Evolutionary conservation across 2,888 invertebrate species (phyloP), one percentile per base, ranked within the genome.

Genomic region (Alitta virens): DNA sequence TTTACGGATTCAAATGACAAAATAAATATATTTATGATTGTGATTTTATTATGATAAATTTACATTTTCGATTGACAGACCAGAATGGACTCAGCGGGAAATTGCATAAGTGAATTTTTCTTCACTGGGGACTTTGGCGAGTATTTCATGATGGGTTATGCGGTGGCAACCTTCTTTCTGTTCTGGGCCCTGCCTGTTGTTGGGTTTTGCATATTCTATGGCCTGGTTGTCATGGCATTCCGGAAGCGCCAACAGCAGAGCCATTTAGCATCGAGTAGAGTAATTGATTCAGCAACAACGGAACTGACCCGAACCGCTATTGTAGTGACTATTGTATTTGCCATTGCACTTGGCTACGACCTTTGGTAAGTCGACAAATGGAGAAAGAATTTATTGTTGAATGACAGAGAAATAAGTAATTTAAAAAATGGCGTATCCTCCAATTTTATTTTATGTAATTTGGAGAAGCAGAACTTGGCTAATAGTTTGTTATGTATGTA

Each of bases 301-400:
- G 59, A 60, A 25, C 59, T 67, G 16, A 67, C 67, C 24, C 66
- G 63, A 55, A 66, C 67, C 5, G 65, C 67, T 23, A 53, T 67
- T 38, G 54, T 60, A 7, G 67, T 67, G 2, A 67, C 65, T 33
- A 26, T 66, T 24, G 62, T 66, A 42, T 67, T 67, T 60, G 40
- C 63, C 27, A 27, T 66, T 53, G 51, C 63, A 49, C 54, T 67
- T 21, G 67, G 67, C 24, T 67, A 60, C 42, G 67, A 67, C 46
- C 65, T 66, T 2, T 60, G 63, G 51, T 33, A 33, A 7, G 33
- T 33, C 33, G n/a, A n/a, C n/a, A n/a, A n/a, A n/a, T n/a, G n/a
- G n/a, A n/a, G n/a, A n/a, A n/a, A n/a, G n/a, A n/a, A n/a, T n/a
- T n/a, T n/a, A n/a, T n/a, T n/a, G n/a, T n/a, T n/a, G n/a, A n/a